Conservation (phyloP, 2,113 vertebrate species). For the Damaliscus lunatus region DNA sequence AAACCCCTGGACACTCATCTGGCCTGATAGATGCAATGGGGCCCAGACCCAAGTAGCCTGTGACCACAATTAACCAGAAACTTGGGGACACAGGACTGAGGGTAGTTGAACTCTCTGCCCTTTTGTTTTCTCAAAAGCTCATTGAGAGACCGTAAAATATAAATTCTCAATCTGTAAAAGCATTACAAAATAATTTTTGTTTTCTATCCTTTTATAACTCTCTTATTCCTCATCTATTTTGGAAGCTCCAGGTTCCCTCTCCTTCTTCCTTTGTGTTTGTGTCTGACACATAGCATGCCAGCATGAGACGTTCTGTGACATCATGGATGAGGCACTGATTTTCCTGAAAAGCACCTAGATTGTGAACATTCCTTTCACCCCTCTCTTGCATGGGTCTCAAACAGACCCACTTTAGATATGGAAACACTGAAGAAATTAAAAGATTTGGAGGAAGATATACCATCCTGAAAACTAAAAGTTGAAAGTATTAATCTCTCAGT, state of each 20-base stretch:
- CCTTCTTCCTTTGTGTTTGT: background rate
- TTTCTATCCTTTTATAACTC: background rate
- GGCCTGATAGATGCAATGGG: background rate
- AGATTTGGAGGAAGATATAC: background rate
- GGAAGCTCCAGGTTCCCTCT: background rate
- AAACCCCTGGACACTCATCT: background rate
- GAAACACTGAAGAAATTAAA: background rate
- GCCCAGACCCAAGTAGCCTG: background rate
- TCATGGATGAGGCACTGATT: background rate
- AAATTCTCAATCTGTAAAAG: background rate
- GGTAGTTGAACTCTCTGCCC: background rate
- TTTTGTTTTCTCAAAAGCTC: background rate
- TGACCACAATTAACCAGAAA: background rate
- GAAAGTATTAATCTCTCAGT: background rate
- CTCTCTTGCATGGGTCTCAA: background rate
- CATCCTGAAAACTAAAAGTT: background rate
- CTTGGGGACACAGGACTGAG: background rate
- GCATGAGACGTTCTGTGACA: background rate
- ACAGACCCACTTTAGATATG: background rate
- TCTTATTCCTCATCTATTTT: background rate
- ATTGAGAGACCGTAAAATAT: background rate
- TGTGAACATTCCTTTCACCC: background rate
- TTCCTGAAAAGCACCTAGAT: background rate
- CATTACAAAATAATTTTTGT: background rate
- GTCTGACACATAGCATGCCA: background rate